Conservation (phyloP, 2,797 vertebrate species). For the Phoxinus dragarum region DNA sequence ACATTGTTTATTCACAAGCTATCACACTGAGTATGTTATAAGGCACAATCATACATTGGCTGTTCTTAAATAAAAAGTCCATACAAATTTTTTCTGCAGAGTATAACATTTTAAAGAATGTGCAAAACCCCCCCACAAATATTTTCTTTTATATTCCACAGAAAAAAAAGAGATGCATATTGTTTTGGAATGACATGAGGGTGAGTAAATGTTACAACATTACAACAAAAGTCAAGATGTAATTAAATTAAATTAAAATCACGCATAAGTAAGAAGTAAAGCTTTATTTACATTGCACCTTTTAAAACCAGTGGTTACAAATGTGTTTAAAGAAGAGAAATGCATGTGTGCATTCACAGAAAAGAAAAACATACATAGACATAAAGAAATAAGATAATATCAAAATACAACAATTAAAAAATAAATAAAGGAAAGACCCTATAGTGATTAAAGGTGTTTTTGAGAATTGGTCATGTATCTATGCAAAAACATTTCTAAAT, state of each 20-base stretch:
- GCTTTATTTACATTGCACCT: too few relatives aligned
- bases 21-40: background rate
- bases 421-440: too few relatives aligned
- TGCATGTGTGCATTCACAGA: too few relatives aligned
- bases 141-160: too few relatives aligned
- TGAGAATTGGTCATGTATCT: background rate
- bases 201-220: background rate
- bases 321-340: too few relatives aligned
- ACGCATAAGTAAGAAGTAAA: background rate
- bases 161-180: too few relatives aligned
- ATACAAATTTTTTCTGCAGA: background rate
- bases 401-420: too few relatives aligned
- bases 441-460: too few relatives aligned
- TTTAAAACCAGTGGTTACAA: too few relatives aligned
- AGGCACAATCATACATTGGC: background rate
- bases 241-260: background rate
- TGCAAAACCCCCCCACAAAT: too few relatives aligned
- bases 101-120: background rate
- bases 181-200: background rate
- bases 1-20: background rate
- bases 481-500: background rate
- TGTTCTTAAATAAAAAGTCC: background rate
- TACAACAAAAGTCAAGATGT: background rate
- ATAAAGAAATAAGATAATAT: too few relatives aligned
- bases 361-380: too few relatives aligned